Evolutionary conservation across 2,113 vertebrate genomes (phyloP).

Genomic region (Oceanodroma tethys): DNA sequence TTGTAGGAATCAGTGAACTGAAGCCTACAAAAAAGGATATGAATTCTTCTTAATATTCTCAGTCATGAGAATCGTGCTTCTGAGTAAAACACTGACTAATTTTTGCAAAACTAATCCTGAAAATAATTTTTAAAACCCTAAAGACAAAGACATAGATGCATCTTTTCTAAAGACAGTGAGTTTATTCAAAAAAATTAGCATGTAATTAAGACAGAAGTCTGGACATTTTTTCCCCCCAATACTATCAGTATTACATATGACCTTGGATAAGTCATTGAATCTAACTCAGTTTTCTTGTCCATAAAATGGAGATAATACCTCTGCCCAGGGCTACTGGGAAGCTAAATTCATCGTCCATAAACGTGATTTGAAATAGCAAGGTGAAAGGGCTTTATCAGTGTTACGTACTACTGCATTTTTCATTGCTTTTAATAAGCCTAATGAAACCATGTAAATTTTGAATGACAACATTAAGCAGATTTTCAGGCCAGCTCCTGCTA

Average conservation of each 20-base stretch:
- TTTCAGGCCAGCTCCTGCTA: conserved; percentile 32
- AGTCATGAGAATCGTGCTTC: neutral
- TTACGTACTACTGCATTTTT: conserved; percentile 57
- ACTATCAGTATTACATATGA: neutral
- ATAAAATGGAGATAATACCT: conserved; percentile 62
- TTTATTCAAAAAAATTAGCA: conserved; percentile 31
- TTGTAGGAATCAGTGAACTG: conserved; percentile 4
- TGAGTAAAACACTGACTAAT: neutral
- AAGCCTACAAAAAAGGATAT: neutral
- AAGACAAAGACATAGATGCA: neutral
- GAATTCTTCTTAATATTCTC: neutral
- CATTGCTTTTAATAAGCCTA: conserved; percentile 61
- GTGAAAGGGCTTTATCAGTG: conserved; percentile 59
- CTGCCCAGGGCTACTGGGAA: conserved; percentile 53
- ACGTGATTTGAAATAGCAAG: conserved; percentile 59
- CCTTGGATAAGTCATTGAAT: conserved; percentile 64
- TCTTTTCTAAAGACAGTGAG: neutral
- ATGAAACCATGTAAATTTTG: conserved; percentile 64
- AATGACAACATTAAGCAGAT: conserved; percentile 50
- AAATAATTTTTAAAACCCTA: conserved; percentile 2
- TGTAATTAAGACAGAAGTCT: conserved; percentile 21
- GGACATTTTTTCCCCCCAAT: neutral
- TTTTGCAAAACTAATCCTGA: neutral
- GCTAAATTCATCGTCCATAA: conserved; percentile 48
- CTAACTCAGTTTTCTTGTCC: conserved; percentile 60